Percentiles rank a stretch among this genome's conserved stretches.
Evolutionary conservation across 2,113 vertebrate genomes (phyloP).

Genomic region (Lates calcarifer): DNA sequence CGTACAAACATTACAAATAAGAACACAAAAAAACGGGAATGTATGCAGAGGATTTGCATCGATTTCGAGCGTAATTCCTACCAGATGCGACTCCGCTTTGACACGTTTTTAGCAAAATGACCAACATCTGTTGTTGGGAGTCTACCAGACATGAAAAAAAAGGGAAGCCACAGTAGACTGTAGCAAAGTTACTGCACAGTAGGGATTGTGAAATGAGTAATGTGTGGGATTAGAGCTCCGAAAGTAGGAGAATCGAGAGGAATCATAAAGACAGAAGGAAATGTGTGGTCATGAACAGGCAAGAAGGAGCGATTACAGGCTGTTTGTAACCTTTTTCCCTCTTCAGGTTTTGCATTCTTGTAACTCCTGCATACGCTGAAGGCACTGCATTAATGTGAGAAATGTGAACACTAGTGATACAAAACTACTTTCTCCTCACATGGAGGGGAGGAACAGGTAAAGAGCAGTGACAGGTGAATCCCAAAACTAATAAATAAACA

Average conservation of each 20-base stretch:
- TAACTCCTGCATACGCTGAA: constrained; percentile 62
- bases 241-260: constrained; percentile 18
- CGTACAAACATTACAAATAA: constrained; percentile 79
- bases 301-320: constrained; percentile 35
- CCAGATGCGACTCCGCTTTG: constrained; percentile 54
- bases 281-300: constrained; percentile 26
- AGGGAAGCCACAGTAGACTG: constrained; percentile 45
- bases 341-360: constrained; percentile 33
- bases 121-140: constrained; percentile 68
- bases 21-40: constrained; percentile 76
- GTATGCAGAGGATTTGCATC: constrained; percentile 75
- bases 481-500: neutral
- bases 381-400: constrained; percentile 72
- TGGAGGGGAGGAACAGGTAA: neutral
- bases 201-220: constrained; percentile 40
- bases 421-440: neutral
- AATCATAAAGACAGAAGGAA: constrained; percentile 29
- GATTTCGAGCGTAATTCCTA: constrained; percentile 64
- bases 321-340: neutral
- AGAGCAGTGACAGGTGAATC: constrained; percentile 13
- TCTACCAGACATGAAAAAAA: constrained; percentile 38
- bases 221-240: constrained; percentile 32
- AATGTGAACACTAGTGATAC: constrained; percentile 30
- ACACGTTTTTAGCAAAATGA: constrained; percentile 67
- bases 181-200: constrained; percentile 67